Evolutionary conservation across 1,140 invertebrate species (phyloP).

Genomic region (Antheraea mylitta): DNA sequence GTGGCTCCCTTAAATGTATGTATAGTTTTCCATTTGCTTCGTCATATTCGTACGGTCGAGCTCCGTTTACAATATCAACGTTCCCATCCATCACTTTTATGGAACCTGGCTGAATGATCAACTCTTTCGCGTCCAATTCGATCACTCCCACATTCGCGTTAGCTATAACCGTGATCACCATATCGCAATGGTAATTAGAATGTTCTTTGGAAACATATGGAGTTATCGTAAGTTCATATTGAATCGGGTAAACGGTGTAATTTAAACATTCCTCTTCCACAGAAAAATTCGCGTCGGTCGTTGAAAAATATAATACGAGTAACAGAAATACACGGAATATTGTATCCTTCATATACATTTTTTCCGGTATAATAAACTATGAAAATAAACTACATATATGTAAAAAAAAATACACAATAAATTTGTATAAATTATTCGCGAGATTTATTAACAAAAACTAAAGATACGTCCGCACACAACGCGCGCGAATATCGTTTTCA

Average conservation of each 20-base stretch:
- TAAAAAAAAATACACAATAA: neutral
- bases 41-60: constrained; percentile 55
- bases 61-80: constrained; percentile 47
- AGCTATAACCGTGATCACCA: constrained; percentile 59
- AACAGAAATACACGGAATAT: constrained; percentile 27
- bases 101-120: constrained; percentile 47
- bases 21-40: constrained; percentile 48
- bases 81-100: constrained; percentile 48
- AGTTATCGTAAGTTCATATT: constrained; percentile 62
- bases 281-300: constrained; percentile 38
- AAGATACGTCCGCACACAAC: constrained; percentile 32
- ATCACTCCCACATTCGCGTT: constrained; percentile 59
- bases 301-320: constrained; percentile 31
- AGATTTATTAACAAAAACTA: neutral
- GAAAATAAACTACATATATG: constrained; percentile 4
- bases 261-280: constrained; percentile 69
- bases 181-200: constrained; percentile 57
- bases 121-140: constrained; percentile 57
- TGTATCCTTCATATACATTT: neutral
- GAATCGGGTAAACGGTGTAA: constrained; percentile 69
- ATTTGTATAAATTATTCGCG: neutral
- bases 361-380: neutral
- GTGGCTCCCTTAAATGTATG: constrained; percentile 55
- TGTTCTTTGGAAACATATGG: constrained; percentile 48
- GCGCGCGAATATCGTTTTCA: constrained; percentile 25